Evolutionary conservation across 2,888 invertebrate species (phyloP).

Genomic region (Pyrgus malvae): DNA sequence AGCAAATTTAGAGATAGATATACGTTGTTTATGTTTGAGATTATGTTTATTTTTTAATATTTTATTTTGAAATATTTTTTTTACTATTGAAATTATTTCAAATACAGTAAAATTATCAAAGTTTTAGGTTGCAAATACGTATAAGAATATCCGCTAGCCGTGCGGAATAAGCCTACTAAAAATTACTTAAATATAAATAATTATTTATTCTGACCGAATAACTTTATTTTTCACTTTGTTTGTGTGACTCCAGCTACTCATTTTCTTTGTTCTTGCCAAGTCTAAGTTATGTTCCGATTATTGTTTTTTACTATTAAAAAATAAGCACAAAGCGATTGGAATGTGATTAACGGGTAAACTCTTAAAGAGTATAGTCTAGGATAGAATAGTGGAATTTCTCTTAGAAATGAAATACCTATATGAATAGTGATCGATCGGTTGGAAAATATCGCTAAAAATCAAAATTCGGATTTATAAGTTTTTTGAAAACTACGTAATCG

Average conservation of each 20-base stretch:
- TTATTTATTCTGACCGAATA: background rate
- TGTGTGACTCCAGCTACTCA: too few species aligned
- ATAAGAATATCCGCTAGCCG: too few species aligned
- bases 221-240: background rate
- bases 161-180: too few species aligned
- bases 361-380: slow-evolving; percentile 30
- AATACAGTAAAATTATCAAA: too few species aligned
- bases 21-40: background rate
- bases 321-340: slow-evolving; percentile 49
- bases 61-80: too few species aligned
- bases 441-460: slow-evolving; percentile 3
- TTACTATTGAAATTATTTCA: too few species aligned
- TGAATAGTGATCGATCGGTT: too few species aligned
- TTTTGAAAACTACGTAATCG: slow-evolving; percentile 5
- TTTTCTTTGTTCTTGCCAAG: slow-evolving; percentile 20
- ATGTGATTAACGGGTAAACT: slow-evolving; percentile 57
- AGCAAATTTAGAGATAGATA: background rate
- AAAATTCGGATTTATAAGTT: background rate
- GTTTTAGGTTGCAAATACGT: too few species aligned
- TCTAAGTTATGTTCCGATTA: slow-evolving; percentile 1
- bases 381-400: slow-evolving; percentile 10
- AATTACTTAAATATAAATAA: too few species aligned
- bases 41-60: background rate
- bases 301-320: slow-evolving; percentile 2
- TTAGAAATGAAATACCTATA: too few species aligned